Percentiles rank a stretch among this genome's conserved stretches.
Evolutionary conservation across 1,140 invertebrate species (phyloP).

Genomic region (Tetramorium simillimum): DNA sequence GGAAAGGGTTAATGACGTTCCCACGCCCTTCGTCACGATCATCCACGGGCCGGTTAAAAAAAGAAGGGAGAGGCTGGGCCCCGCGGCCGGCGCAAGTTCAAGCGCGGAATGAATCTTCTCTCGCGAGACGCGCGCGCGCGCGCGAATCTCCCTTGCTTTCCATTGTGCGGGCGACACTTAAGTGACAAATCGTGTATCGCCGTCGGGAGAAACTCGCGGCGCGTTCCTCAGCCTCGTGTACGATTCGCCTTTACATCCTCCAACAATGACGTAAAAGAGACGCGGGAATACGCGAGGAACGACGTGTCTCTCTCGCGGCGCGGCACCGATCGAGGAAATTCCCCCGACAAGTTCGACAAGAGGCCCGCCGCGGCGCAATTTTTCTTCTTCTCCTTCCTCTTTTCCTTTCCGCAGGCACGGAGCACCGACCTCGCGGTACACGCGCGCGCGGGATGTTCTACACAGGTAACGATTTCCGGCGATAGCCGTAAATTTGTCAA

Average conservation of each 20-base stretch:
- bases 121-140: background rate
- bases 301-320: background rate
- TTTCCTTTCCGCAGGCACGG: background rate
- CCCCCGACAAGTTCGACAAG: background rate
- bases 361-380: background rate
- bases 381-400: background rate
- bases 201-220: slow-evolving; percentile 25
- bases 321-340: background rate
- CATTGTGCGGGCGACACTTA: slow-evolving; percentile 36
- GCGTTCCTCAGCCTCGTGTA: background rate
- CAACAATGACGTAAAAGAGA: background rate
- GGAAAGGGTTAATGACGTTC: slow-evolving; percentile 54
- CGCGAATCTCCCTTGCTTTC: slow-evolving; percentile 14
- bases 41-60: slow-evolving; percentile 7
- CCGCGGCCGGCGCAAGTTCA: slow-evolving; percentile 19
- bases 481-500: slow-evolving; percentile 43
- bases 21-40: slow-evolving; percentile 44
- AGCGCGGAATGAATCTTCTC: slow-evolving; percentile 21
- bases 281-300: background rate
- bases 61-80: background rate
- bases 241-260: slow-evolving; percentile 5
- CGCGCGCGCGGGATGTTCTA: background rate
- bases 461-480: background rate
- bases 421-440: background rate
- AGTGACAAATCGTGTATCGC: slow-evolving; percentile 52